Percentiles rank a stretch among this genome's conserved stretches.
Conservation (phyloP, 2,888 invertebrate genomes). For the Dyspetes luteomarginatus region DNA sequence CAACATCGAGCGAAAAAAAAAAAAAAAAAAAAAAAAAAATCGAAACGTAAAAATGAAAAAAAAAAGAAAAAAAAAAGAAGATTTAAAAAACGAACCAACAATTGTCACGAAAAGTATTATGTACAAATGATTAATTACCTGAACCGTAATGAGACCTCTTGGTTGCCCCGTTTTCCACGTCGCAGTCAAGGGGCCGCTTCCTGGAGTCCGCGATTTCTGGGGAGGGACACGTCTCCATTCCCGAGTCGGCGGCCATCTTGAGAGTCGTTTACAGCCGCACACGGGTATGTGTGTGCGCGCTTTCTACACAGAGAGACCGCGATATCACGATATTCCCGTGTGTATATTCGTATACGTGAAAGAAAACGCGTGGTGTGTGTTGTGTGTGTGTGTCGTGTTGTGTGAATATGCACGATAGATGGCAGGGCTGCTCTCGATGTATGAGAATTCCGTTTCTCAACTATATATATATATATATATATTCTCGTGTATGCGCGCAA, state of each 20-base stretch:
- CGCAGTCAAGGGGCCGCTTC: conserved; percentile 94
- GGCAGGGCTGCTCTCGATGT: conserved; percentile 28
- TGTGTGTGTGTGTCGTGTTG: neutral
- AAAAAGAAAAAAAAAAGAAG: neutral
- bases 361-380: too few species aligned
- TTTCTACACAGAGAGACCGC: conserved; percentile 16
- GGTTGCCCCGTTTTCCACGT: conserved; percentile 94
- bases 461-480: conserved; percentile 11
- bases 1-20: conserved; percentile 11
- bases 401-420: conserved; percentile 35
- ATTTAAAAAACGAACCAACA: conserved; percentile 16
- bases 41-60: neutral
- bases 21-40: conserved; percentile 12
- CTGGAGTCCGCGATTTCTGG: conserved; percentile 96
- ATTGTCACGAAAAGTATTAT: neutral
- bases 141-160: conserved; percentile 96
- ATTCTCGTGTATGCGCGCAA: neutral
- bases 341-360: neutral
- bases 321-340: neutral
- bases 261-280: conserved; percentile 70
- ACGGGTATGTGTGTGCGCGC: conserved; percentile 57
- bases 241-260: conserved; percentile 96
- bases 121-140: conserved; percentile 85
- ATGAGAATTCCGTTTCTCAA: conserved; percentile 27
- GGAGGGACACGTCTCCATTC: conserved; percentile 97